Evolutionary conservation across 2,113 vertebrate species (phyloP).

Genomic region (Pachypanchax playfairii): DNA sequence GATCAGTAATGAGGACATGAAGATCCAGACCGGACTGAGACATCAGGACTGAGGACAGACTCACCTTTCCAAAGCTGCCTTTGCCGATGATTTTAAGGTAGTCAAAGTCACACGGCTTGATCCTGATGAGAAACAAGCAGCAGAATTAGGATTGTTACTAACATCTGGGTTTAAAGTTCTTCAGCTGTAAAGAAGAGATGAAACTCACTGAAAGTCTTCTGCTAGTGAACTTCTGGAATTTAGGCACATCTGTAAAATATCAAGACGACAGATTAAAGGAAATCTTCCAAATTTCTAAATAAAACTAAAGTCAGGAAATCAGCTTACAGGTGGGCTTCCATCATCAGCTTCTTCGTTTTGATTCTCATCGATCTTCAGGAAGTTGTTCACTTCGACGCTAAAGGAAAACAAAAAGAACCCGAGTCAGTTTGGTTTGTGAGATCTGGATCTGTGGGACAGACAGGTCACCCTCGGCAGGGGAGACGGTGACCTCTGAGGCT

Average conservation of each 20-base stretch:
- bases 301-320: not conserved
- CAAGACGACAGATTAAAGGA: not conserved
- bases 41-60: not conserved
- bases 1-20: rapidly evolving
- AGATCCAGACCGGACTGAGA: rapidly evolving
- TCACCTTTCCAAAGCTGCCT: constrained; percentile 85
- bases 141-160: not conserved
- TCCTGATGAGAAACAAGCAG: constrained; percentile 54
- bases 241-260: constrained; percentile 61
- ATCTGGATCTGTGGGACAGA: not conserved
- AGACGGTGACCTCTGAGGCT: constrained; percentile 13
- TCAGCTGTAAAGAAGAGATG: no score
- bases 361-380: constrained; percentile 81
- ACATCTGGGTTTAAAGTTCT: no score
- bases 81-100: constrained; percentile 85
- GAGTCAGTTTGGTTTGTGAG: not conserved
- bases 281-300: not conserved
- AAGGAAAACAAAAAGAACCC: not conserved
- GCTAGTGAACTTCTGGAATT: constrained; percentile 69
- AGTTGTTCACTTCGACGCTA: constrained; percentile 79
- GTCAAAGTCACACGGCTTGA: constrained; percentile 83
- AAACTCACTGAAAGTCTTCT: constrained; percentile 80
- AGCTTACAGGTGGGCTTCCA: constrained; percentile 59
- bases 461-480: not conserved
- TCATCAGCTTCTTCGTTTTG: constrained; percentile 73